Base-by-base conservation (phyloP, 2,888 invertebrate genomes). In the Cremastobaeus sp. region DNA sequence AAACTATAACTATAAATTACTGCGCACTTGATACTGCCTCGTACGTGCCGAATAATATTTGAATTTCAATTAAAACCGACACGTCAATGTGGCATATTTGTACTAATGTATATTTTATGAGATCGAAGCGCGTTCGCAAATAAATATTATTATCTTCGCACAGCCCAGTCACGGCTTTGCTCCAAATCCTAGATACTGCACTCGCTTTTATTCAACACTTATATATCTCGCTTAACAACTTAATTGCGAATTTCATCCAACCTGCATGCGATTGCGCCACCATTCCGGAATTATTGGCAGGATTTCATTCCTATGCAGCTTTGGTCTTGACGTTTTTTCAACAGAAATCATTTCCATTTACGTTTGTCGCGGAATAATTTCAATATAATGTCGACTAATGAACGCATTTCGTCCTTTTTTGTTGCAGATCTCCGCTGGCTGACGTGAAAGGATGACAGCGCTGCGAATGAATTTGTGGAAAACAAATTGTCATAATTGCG, bases 31-130 rank as follows among this genome's bases (percentile, higher is more conserved):
- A 37, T 64, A 39, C 71, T 64, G 65, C 65, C 65, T 71, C 28
- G 52, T 54, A 47, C 65, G 57, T 39, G 64, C 32, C 64, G 71
- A 71, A 65, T 71, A 71, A 65, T 71, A 65, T 71, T 65, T 71
- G 65, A 71, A 71, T 71, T 71, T 71, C 71, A 71, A 65, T 71
- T 71, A 71, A 71, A 71, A 45, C 39, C 64, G 50, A 52, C 43
- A 34, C 18, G 39, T 18, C 25, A 11, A 43, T 32, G 45, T 35
- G 35, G 52, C 57, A 21, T 41, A 54, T 57, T 57, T 18, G 59
- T 47, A 45, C 34, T 34, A 45, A 64, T 71, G 71, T 71, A 52
- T 71, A 71, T 64, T 71, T 59, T 65, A 71, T 71, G 64, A 71
- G 60, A 57, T 48, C 30, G 39, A 41, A 41, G 52, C 43, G 37